Evolutionary conservation across 1,140 invertebrate genomes (phyloP).

Genomic region (Leptoteleia sp.): DNA sequence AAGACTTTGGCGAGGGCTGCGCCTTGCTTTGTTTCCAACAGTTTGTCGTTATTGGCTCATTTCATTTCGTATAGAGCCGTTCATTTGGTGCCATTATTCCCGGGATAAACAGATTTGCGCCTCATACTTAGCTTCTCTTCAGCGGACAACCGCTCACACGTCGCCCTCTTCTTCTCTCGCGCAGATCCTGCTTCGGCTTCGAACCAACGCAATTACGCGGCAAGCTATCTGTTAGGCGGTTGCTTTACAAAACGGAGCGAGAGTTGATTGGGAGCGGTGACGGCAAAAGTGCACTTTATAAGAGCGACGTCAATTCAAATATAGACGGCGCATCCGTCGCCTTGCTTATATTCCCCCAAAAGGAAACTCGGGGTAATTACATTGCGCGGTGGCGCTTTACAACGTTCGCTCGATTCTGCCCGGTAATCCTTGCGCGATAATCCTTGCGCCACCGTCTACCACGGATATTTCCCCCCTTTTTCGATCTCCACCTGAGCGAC

Average conservation of each 20-base stretch:
- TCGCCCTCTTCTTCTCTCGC: conserved; percentile 61
- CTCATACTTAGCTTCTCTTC: conserved; percentile 70
- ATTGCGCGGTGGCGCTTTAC: conserved; percentile 19
- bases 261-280: conserved; percentile 61
- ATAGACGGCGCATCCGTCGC: neutral
- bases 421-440: no score
- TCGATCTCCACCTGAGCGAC: neutral
- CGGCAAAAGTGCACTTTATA: conserved; percentile 55
- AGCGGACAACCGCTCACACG: conserved; percentile 62
- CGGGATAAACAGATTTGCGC: conserved; percentile 76
- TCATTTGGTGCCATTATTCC: conserved; percentile 79
- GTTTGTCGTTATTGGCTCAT: conserved; percentile 72
- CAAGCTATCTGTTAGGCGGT: conserved; percentile 66
- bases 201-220: conserved; percentile 68
- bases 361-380: conserved; percentile 31
- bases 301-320: conserved; percentile 38
- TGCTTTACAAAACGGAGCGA: conserved; percentile 49
- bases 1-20: conserved; percentile 40
- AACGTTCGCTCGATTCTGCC: conserved; percentile 13
- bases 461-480: no score
- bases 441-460: no score
- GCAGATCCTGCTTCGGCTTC: conserved; percentile 45
- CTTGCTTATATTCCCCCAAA: conserved; percentile 14
- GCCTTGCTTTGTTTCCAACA: conserved; percentile 62
- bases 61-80: conserved; percentile 71